Evolutionary conservation across 2,113 vertebrate genomes (phyloP), one percentile per base, ranked within the genome.

Genomic region (Chamaetylas fuelleborni): DNA sequence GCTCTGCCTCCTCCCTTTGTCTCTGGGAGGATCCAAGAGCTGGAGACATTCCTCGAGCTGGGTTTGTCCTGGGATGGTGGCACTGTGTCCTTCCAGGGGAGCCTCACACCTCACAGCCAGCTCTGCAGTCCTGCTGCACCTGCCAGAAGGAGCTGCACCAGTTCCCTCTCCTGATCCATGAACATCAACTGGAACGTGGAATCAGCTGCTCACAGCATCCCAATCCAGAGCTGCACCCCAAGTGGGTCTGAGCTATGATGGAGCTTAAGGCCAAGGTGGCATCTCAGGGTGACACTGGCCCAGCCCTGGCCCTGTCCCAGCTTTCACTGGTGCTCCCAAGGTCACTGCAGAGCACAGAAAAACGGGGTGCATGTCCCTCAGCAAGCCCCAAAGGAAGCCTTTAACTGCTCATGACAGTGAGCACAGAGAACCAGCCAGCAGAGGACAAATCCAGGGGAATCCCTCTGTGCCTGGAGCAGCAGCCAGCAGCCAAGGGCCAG

Each of bases 1-100:
- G 31, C 53, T 71, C 87, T 66, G 47, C 16, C 43, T 8, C 33
- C 14, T 47, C 6, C 0, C 0, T 8, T 9, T 19, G 34, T 17
- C 23, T 4, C 23, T 14, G 25, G 19, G 22, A 74, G 29, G 50
- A 22, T 24, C 40, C 25, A 2, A 47, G 69, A 45, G 28, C 40
- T 64, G 56, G 19, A 76, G 40, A 3, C 8, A 23, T 64, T 54
- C 17, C 76, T 76, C 1, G 5, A 28, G 17, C n/a, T 17, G 18
- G 0, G 0, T 26, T 45, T 1, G 4, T 38, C 26, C 53, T 11
- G 3, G n/a, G 15, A 25, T 3, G 15, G 61, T 4, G 3, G 72
- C 67, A 51, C 14, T 9, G 3, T 15, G 13, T 53, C 13, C 72
- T 40, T 72, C 61, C 81, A 86, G 25, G 16, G 7, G 2, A 77